Percentiles rank a stretch among this genome's conserved stretches.
These are phyloP conservation scores for Cryptomyrus ogoouensis DNA, from an alignment of 2,113 vertebrate genomes.

Conservation along the genomic window DNA sequence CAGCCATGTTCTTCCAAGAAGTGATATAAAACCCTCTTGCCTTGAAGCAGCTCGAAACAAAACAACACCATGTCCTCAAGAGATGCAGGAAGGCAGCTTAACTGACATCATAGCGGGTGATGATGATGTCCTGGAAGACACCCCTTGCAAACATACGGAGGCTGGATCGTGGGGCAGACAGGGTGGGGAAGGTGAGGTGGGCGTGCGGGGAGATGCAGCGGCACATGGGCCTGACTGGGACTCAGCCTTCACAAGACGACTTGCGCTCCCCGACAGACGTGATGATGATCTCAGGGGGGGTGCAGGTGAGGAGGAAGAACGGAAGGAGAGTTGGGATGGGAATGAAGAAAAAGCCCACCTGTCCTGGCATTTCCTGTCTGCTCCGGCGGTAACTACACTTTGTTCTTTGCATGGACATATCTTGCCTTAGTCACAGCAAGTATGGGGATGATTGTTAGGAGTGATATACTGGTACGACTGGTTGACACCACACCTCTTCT, in stretches of 20 bases:
- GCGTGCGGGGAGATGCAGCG: slow-evolving; percentile 29
- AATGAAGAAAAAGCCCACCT: slow-evolving; percentile 13
- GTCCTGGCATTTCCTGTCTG: not conserved
- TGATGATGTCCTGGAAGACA: no score
- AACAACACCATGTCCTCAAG: slow-evolving; percentile 7
- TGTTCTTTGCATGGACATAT: not conserved
- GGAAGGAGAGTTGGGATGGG: slow-evolving; percentile 42
- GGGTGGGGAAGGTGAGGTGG: slow-evolving; percentile 24
- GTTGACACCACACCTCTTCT: not conserved
- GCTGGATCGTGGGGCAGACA: slow-evolving; percentile 21
- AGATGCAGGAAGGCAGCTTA: not conserved
- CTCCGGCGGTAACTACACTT: not conserved
- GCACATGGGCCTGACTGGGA: slow-evolving; percentile 30
- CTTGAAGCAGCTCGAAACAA: not conserved
- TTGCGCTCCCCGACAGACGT: slow-evolving; percentile 18
- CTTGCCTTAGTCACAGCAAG: not conserved
- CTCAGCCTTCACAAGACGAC: slow-evolving; percentile 17
- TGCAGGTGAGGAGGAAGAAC: slow-evolving; percentile 22
- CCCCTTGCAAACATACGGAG: slow-evolving; percentile 3
- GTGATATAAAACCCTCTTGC: not conserved
- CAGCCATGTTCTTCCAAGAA: not conserved
- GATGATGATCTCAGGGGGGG: not conserved
- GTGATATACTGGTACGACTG: not conserved
- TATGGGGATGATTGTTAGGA: no score
- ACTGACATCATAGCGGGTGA: not conserved